Evolutionary conservation across 2,797 vertebrate species (phyloP).

Genomic region (Tolypeutes matacus): DNA sequence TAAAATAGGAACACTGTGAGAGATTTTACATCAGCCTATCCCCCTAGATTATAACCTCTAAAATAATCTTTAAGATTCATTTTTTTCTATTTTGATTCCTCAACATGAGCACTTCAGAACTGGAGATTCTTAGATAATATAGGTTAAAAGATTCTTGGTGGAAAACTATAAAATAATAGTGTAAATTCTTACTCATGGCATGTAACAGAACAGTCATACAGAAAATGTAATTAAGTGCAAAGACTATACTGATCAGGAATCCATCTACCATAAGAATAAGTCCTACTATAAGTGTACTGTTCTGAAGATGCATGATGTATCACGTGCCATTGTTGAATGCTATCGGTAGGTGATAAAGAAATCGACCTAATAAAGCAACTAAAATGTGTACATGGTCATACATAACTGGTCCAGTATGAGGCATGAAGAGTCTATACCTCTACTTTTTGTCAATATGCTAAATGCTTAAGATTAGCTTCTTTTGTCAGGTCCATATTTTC

Average conservation of each 20-base stretch:
- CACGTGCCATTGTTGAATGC: background rate
- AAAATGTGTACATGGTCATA: background rate
- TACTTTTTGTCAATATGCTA: background rate
- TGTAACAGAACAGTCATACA: background rate
- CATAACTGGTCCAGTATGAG: background rate
- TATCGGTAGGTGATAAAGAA: background rate
- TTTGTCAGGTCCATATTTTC: background rate
- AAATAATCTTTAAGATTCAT: background rate
- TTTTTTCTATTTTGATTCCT: background rate
- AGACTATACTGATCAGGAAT: background rate
- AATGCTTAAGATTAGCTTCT: background rate
- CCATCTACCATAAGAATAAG: background rate
- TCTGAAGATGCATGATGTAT: background rate
- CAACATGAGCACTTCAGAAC: background rate
- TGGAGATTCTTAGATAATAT: background rate
- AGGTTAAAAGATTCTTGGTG: background rate
- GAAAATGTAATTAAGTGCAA: background rate
- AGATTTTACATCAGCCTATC: background rate
- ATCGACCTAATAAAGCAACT: background rate
- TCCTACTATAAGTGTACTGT: rapidly evolving
- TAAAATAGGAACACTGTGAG: background rate
- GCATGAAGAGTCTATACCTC: background rate
- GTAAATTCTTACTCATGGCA: slow-evolving; percentile 11
- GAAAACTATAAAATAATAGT: slow-evolving; percentile 15
- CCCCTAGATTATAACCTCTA: background rate